A percentile compares a stretch with the other conserved stretches of the same genome.
phyloP scores from a whole-genome alignment of 1,140 invertebrate species.

The Dendroctonus valens region DNA sequence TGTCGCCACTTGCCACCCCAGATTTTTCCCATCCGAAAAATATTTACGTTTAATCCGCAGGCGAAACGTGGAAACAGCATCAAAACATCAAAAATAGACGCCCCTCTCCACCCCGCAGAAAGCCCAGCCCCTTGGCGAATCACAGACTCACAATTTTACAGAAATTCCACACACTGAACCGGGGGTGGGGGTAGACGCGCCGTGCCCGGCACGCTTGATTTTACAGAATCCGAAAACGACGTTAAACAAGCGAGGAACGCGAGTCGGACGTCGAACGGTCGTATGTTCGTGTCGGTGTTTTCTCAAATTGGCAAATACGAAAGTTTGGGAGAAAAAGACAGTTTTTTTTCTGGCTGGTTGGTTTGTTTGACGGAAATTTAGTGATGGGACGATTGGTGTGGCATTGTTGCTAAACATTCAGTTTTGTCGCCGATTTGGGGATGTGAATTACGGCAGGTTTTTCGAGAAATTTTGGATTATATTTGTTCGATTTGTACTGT shows the following conservation, averaged over 20 bases:
- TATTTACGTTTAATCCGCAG: constrained; percentile 11
- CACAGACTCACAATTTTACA: constrained; percentile 33
- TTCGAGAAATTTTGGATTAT: too few species aligned
- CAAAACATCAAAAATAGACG: constrained; percentile 24
- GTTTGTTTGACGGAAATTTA: too few species aligned
- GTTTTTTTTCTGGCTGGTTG: too few species aligned
- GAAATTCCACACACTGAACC: constrained; percentile 20
- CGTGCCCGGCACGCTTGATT: constrained; percentile 11
- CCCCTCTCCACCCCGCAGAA: constrained; percentile 9
- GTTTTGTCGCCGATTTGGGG: too few species aligned
- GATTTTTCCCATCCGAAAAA: not conserved
- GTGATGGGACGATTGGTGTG: too few species aligned
- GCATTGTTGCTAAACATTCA: too few species aligned
- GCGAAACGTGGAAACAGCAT: constrained; percentile 13
- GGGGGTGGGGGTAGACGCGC: constrained; percentile 2
- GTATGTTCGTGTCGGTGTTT: constrained; percentile 28
- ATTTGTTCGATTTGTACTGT: too few species aligned
- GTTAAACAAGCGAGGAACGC: constrained; percentile 9
- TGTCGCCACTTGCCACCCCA: constrained; percentile 13
- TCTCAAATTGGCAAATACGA: not conserved
- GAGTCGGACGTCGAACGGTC: constrained; percentile 27
- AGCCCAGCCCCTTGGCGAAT: constrained; percentile 27
- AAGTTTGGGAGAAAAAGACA: too few species aligned
- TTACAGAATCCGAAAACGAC: constrained; percentile 25
- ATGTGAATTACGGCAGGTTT: too few species aligned